Evolutionary conservation across 2,113 vertebrate species (phyloP), one percentile per base, ranked within the genome.

Genomic region (Bungarus multicinctus): DNA sequence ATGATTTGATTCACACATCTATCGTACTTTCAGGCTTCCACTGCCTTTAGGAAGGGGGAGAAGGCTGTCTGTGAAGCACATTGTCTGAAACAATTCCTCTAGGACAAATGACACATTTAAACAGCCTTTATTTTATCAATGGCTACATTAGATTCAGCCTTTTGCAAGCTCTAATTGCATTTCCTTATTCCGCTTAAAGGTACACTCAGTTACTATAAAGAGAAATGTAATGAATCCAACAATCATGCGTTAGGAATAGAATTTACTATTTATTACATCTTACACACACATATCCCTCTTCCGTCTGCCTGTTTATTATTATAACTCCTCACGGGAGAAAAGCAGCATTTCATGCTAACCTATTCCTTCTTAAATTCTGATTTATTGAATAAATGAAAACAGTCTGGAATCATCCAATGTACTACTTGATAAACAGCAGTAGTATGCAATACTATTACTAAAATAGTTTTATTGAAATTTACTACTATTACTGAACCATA

Each of bases 61-160:
- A 8, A 25, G 23, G 23, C 54, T 58, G 87, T 93, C 96, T 96
- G 96, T 90, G 95, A 95, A 92, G 95, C 52, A 52, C 0, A n/a
- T 96, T 96, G 95, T 94, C 95, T 96, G 88, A 74, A 87, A 22
- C 94, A 94, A 91, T 92, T 87, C 54, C 12, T 43, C 55, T 0
- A 5, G 93, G 92, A 95, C 94, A 90, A 90, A 5, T 81, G 91
- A 58, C 1, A 0, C 20, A 94, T 89, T 94, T 90, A 95, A 94
- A 87, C 4, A 45, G 94, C 95, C 95, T 95, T 94, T 95, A 94
- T 92, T 81, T 55, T 93, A 93, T 92, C 91, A 90, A 94, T 94
- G 5, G 94, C 22, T 92, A 95, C 88, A 50, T 91, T 93, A 93
- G 91, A 95, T 96, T 95, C 95, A 95, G 91, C 94, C 53, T 96